Conservation (phyloP, 2,113 vertebrate species). For the Ranitomeya variabilis region DNA sequence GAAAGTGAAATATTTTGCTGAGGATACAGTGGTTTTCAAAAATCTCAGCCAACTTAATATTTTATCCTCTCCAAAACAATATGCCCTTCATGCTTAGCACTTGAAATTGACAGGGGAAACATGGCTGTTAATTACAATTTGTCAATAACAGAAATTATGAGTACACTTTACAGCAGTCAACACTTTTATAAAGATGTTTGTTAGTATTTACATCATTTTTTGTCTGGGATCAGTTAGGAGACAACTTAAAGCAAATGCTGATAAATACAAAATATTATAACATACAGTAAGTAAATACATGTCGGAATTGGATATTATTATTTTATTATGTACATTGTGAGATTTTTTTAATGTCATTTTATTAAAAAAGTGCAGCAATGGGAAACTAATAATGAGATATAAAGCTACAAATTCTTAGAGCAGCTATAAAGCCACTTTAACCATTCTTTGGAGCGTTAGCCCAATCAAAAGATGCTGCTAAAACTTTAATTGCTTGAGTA, state of each 20-base stretch:
- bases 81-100: neutral
- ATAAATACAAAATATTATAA: neutral
- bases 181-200: neutral
- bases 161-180: neutral
- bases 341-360: neutral
- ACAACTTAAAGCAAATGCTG: neutral
- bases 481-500: conserved; percentile 64
- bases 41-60: no score
- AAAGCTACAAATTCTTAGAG: conserved; percentile 9
- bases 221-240: neutral
- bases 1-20: no score
- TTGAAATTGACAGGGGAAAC: neutral
- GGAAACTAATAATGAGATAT: neutral
- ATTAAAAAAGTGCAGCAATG: neutral
- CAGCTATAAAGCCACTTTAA: neutral
- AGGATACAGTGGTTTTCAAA: no score
- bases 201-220: neutral
- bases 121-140: neutral
- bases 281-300: no score
- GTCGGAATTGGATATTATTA: no score
- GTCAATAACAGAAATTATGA: neutral
- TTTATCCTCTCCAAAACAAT: neutral
- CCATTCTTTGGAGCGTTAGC: neutral
- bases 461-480: conserved; percentile 61
- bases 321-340: no score